A percentile compares a stretch with the other conserved stretches of the same genome.
phyloP scores from a whole-genome alignment of 2,888 invertebrate species.

The Diarsia rubi region DNA sequence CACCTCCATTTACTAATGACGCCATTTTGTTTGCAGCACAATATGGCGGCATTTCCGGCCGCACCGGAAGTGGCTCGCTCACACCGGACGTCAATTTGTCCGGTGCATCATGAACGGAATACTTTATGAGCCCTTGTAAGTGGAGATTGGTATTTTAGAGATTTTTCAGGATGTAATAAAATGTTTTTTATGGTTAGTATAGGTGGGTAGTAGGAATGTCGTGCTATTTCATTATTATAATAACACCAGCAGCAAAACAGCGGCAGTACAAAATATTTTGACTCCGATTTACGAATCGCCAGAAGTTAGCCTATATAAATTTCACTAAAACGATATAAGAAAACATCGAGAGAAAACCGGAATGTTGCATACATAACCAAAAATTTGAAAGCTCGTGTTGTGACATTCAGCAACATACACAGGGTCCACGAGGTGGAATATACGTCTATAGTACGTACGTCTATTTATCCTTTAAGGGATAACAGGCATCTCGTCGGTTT shows the following conservation, averaged over 20 bases:
- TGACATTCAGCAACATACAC: background rate
- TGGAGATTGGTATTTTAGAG: constrained; percentile 42
- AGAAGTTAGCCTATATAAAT: no score
- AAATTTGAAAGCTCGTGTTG: background rate
- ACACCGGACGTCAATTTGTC: constrained; percentile 77
- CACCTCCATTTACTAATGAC: constrained; percentile 59
- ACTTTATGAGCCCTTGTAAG: constrained; percentile 61
- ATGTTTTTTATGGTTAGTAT: background rate
- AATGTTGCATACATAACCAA: background rate
- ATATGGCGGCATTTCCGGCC: constrained; percentile 74
- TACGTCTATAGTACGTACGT: background rate
- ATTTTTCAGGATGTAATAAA: constrained; percentile 27
- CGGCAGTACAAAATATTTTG: background rate
- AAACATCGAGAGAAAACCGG: background rate
- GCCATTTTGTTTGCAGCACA: constrained; percentile 68
- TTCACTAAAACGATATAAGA: no score
- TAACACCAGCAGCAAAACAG: background rate
- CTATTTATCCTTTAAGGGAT: background rate
- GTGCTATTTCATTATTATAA: background rate
- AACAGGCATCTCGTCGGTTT: no score
- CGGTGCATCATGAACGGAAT: constrained; percentile 67
- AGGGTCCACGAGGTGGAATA: background rate
- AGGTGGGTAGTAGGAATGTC: background rate
- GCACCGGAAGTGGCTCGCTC: constrained; percentile 71
- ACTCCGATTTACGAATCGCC: background rate